Conservation (phyloP, 2,888 invertebrate genomes). For the Cepaea hortensis region DNA sequence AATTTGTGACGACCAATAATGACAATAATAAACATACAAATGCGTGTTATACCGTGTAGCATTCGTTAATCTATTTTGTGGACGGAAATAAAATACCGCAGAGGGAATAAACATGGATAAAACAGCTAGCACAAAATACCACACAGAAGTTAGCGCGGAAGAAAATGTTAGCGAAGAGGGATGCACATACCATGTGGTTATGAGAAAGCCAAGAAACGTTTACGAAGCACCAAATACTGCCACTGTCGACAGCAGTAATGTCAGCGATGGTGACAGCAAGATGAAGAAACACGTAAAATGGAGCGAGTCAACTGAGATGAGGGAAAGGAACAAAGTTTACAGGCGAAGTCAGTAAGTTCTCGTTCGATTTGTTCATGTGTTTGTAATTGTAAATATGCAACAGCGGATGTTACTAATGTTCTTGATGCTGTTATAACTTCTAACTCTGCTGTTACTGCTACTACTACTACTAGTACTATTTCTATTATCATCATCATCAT, state of each 20-base stretch:
- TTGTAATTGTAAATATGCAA: too few relatives aligned
- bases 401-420: neutral
- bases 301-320: conserved; percentile 46
- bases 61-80: neutral
- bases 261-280: neutral
- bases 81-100: too few relatives aligned
- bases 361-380: neutral
- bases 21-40: neutral
- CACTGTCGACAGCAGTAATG: neutral
- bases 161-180: neutral
- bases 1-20: neutral
- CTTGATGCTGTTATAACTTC: conserved; percentile 26
- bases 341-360: conserved; percentile 39
- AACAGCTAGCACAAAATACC: neutral
- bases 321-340: conserved; percentile 37
- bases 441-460: conserved; percentile 33
- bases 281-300: conserved; percentile 38
- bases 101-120: neutral
- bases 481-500: neutral
- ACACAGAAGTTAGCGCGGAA: neutral
- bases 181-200: neutral
- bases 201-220: conserved; percentile 23
- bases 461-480: conserved; percentile 38
- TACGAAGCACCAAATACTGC: neutral
- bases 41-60: neutral